Percentiles rank a stretch among this genome's conserved stretches.
Conservation (phyloP, 1,140 invertebrate species). For the Cylas formicarius region DNA sequence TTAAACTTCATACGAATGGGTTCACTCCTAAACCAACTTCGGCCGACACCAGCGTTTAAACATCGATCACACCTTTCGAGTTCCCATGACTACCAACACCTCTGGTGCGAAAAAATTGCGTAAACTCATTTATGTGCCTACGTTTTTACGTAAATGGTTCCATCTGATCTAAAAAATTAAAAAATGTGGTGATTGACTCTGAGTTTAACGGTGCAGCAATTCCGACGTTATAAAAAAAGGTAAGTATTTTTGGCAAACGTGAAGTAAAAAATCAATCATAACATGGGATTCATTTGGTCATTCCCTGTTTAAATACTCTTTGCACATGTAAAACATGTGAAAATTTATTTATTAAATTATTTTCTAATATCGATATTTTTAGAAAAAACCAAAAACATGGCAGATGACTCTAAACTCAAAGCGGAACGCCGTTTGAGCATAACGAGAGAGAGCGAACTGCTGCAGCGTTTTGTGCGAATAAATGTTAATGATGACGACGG, state of each 20-base stretch:
- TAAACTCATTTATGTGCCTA: slow-evolving; percentile 17
- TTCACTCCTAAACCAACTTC: too few relatives aligned
- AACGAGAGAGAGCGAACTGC: slow-evolving; percentile 61
- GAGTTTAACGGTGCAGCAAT: slow-evolving; percentile 4
- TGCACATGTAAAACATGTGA: too few relatives aligned
- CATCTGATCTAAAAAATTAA: slow-evolving; percentile 2
- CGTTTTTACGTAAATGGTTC: neutral
- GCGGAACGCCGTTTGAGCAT: slow-evolving; percentile 43
- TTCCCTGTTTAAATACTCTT: too few relatives aligned
- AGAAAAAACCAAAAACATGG: slow-evolving; percentile 21
- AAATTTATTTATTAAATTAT: too few relatives aligned
- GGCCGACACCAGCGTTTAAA: too few relatives aligned
- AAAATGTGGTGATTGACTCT: neutral
- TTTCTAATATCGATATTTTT: too few relatives aligned
- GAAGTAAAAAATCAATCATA: neutral
- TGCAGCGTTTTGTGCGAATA: slow-evolving; percentile 67
- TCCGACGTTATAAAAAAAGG: slow-evolving; percentile 4
- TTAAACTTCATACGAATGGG: too few relatives aligned
- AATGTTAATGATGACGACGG: slow-evolving; percentile 42
- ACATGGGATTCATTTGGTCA: too few relatives aligned
- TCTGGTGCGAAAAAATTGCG: slow-evolving; percentile 26
- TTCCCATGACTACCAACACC: slow-evolving; percentile 24
- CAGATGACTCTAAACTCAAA: slow-evolving; percentile 22
- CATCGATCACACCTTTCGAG: slow-evolving; percentile 32
- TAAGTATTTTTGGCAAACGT: neutral